Evolutionary conservation across 2,888 invertebrate species (phyloP).

Genomic region (Rotaria sp.): DNA sequence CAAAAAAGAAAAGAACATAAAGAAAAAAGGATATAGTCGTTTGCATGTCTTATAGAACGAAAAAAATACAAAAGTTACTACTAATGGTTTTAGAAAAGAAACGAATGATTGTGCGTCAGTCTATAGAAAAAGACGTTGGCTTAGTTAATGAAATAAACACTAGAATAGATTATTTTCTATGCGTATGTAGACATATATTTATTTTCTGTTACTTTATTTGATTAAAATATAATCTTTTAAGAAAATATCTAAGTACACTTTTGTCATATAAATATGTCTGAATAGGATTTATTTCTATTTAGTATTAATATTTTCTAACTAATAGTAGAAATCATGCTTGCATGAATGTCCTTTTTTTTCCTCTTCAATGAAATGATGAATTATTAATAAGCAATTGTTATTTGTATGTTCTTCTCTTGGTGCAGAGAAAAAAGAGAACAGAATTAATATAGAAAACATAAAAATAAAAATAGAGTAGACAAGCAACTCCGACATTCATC

Average conservation of each 20-base stretch:
- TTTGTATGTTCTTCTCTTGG: background rate
- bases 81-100: too few species aligned
- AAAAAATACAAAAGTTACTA: too few species aligned
- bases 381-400: background rate
- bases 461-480: background rate
- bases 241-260: background rate
- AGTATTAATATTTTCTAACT: background rate
- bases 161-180: too few species aligned
- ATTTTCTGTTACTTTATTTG: too few species aligned
- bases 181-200: too few species aligned
- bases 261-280: background rate
- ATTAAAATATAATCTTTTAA: background rate
- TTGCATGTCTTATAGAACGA: too few species aligned
- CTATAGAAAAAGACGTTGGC: too few species aligned
- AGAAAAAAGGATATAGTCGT: too few species aligned
- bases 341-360: background rate
- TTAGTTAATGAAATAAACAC: too few species aligned
- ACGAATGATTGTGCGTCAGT: too few species aligned
- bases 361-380: background rate
- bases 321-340: background rate
- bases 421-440: background rate
- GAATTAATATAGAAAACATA: background rate
- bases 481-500: background rate
- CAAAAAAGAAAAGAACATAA: background rate
- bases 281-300: background rate